Evolutionary conservation across 2,888 invertebrate genomes (phyloP).

Genomic region (Melipona bicolor): DNA sequence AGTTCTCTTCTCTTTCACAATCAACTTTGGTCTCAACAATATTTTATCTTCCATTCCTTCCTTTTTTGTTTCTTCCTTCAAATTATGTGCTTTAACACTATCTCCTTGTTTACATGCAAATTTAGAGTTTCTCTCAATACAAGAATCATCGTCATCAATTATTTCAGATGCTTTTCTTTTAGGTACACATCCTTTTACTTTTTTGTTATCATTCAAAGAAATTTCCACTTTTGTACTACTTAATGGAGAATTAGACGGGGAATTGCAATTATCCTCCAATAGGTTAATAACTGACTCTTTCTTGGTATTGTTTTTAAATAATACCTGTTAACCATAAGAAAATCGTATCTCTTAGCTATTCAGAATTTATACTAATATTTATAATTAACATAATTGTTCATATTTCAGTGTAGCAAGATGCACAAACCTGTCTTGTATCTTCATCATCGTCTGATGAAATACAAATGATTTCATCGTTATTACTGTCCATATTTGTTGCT

Average conservation of each 20-base stretch:
- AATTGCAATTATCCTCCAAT: not conserved
- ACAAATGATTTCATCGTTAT: constrained; percentile 67
- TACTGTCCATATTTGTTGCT: constrained; percentile 33
- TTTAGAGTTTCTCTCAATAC: not conserved
- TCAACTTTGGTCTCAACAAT: constrained; percentile 67
- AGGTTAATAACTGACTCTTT: not conserved
- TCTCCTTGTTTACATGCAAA: not conserved
- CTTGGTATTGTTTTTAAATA: constrained; percentile 21
- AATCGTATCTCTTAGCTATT: not conserved
- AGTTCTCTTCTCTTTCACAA: constrained; percentile 68
- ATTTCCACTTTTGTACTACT: constrained; percentile 19
- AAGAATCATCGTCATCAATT: not conserved
- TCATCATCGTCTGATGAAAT: constrained; percentile 73
- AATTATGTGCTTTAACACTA: no score
- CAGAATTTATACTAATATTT: not conserved
- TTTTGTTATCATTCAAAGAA: not conserved
- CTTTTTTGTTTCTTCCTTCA: not conserved
- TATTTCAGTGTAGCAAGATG: not conserved
- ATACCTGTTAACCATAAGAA: not conserved
- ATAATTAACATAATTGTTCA: not conserved
- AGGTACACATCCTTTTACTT: not conserved
- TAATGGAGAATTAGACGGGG: not conserved
- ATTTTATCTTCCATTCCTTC: not conserved
- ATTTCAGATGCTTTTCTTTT: constrained; percentile 48
- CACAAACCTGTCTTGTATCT: constrained; percentile 62